Base-by-base conservation (phyloP, 2,888 invertebrate genomes). In the Conops quadrifasciatus region DNA sequence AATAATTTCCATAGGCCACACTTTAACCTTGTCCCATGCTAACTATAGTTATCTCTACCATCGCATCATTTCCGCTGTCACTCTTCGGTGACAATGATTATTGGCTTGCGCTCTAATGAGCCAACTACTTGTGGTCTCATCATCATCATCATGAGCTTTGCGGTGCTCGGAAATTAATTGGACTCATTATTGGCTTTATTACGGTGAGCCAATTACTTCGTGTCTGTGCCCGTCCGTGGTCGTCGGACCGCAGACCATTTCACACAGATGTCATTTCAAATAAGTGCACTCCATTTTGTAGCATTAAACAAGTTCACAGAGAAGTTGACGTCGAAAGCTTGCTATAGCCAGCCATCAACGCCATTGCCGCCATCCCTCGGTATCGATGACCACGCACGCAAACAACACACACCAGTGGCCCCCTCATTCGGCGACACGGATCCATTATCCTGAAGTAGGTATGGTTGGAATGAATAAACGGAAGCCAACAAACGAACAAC, bases 251-350 rank as follows among this genome's bases (percentile, higher is more conserved):
- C 26, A 68, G 59, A 62, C n/a, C n/a, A n/a, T n/a, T n/a, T n/a
- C n/a, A n/a, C n/a, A n/a, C n/a, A n/a, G n/a, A 70, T 73, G 75
- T 75, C 76, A 75, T 74, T 74, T 73, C 60, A 64, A 74, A 74
- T 73, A 73, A 75, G 72, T 72, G 67, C 68, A 71, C 72, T 73
- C 47, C 74, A 75, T 73, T 74, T 76, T 72, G 71, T 68, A 68
- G 68, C 45, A 43, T 59, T 67, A 68, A 71, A 67, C 67, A 65
- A 70, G 65, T 67, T 67, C 58, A 60, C 67, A 67, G 58, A 53
- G 62, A 67, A 63, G 63, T 70, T 51, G 45, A 67, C 21, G 67
- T 56, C 51, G 58, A 16, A 64, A 49, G 53, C 30, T n/a, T 49
- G 16, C 51, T 24, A 2, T 2, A 5, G 30, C 24, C 56, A 19